Evolutionary conservation across 2,797 vertebrate genomes (phyloP).

Genomic region (Peromyscus nudipes): DNA sequence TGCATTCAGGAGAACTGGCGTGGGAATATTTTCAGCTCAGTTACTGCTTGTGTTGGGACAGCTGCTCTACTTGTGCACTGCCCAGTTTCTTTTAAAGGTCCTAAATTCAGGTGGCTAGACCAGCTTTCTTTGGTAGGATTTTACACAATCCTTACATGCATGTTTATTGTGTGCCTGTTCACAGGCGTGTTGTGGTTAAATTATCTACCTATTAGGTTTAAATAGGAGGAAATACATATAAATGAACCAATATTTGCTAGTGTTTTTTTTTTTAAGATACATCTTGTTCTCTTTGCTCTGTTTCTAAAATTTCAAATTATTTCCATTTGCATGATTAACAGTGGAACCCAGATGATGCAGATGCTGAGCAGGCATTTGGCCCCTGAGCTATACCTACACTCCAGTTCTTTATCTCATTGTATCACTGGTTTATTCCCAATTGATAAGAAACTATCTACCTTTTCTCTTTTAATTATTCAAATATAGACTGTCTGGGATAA

Average conservation of each 20-base stretch:
- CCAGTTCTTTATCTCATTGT: not conserved
- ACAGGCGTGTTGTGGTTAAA: conserved; percentile 6
- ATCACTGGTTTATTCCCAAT: not conserved
- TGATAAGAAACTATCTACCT: not conserved
- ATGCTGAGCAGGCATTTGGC: not conserved
- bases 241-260: not conserved
- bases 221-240: conserved; percentile 53
- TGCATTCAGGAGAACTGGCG: conserved; percentile 69
- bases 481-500: not conserved
- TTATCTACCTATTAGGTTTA: conserved; percentile 13
- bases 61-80: not conserved
- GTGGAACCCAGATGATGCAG: not conserved
- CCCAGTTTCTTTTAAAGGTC: conserved; percentile 23
- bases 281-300: not conserved
- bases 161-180: not conserved
- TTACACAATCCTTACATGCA: conserved; percentile 41
- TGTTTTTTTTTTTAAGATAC: not conserved
- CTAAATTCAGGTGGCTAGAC: conserved; percentile 64
- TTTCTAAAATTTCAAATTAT: conserved; percentile 19
- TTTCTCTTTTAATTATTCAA: not conserved
- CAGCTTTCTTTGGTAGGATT: not conserved
- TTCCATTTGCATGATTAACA: not conserved
- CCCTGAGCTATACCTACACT: not conserved
- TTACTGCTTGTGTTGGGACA: conserved; percentile 72
- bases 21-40: conserved; percentile 72